Percentiles rank a stretch among this genome's conserved stretches.
These are phyloP conservation scores for Drosophila tristis DNA, from an alignment of 1,140 invertebrate genomes.

Conservation along the genomic window DNA sequence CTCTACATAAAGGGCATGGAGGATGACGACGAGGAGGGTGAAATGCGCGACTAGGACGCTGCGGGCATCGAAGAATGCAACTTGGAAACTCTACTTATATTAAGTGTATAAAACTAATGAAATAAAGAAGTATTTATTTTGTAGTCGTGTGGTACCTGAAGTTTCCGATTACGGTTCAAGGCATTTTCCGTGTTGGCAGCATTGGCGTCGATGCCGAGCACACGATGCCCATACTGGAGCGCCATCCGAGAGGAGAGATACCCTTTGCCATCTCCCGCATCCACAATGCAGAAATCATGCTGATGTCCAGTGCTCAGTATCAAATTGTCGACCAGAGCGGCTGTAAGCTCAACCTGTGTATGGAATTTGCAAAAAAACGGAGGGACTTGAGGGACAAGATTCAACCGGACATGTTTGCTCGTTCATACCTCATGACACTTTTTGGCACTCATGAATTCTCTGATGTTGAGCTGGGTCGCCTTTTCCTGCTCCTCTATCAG, in stretches of 20 bases:
- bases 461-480: slow-evolving; percentile 80
- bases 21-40: slow-evolving; percentile 98
- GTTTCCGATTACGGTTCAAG: slow-evolving; percentile 86
- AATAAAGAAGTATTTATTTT: slow-evolving; percentile 69
- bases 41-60: slow-evolving; percentile 94
- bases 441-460: slow-evolving; percentile 91
- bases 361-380: background rate
- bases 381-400: background rate
- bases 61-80: background rate
- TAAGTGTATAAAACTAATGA: slow-evolving; percentile 55
- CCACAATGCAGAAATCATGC: slow-evolving; percentile 86
- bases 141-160: slow-evolving; percentile 85
- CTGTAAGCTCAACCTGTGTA: slow-evolving; percentile 85
- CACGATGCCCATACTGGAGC: slow-evolving; percentile 88
- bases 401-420: background rate
- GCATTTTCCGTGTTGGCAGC: slow-evolving; percentile 88
- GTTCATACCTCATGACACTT: slow-evolving; percentile 91
- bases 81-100: slow-evolving; percentile 33
- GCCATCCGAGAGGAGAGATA: slow-evolving; percentile 91
- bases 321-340: slow-evolving; percentile 84
- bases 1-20: slow-evolving; percentile 98
- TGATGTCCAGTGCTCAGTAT: slow-evolving; percentile 20
- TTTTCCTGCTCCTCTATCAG: slow-evolving; percentile 60
- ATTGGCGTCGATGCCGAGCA: slow-evolving; percentile 92
- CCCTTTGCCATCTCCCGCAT: slow-evolving; percentile 94